These are phyloP conservation scores for Aethes cnicana DNA, from an alignment of 2,888 invertebrate species.

Conservation along the genomic window DNA sequence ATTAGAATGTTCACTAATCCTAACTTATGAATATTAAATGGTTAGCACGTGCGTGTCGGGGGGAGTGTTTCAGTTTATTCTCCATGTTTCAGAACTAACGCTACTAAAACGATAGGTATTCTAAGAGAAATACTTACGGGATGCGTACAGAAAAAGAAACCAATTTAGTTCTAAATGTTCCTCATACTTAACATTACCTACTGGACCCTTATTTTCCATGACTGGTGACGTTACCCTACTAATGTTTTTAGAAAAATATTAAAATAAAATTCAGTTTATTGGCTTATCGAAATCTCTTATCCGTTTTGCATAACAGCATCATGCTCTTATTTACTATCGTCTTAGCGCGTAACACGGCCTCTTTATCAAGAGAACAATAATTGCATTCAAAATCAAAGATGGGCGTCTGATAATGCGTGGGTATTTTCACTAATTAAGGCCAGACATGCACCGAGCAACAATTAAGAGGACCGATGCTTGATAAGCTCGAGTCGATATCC, in stretches of 20 bases:
- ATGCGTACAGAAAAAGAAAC: too few species aligned
- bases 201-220: too few species aligned
- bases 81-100: too few species aligned
- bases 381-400: constrained; percentile 81
- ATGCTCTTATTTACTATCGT: constrained; percentile 36
- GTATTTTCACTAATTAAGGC: constrained; percentile 80
- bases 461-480: constrained; percentile 76
- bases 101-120: too few species aligned
- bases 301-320: constrained; percentile 14
- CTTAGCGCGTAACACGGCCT: constrained; percentile 46
- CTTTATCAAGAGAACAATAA: constrained; percentile 76
- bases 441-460: constrained; percentile 73
- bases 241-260: too few species aligned
- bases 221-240: too few species aligned
- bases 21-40: constrained; percentile 27
- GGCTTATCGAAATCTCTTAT: too few species aligned
- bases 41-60: constrained; percentile 8
- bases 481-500: constrained; percentile 69
- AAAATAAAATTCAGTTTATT: too few species aligned
- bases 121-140: too few species aligned
- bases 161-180: too few species aligned
- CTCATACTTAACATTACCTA: too few species aligned
- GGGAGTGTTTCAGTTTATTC: too few species aligned
- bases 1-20: constrained; percentile 28
- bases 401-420: constrained; percentile 62